phyloP scores from a whole-genome alignment of 2,113 vertebrate genomes.

The Pygoscelis adeliae region DNA sequence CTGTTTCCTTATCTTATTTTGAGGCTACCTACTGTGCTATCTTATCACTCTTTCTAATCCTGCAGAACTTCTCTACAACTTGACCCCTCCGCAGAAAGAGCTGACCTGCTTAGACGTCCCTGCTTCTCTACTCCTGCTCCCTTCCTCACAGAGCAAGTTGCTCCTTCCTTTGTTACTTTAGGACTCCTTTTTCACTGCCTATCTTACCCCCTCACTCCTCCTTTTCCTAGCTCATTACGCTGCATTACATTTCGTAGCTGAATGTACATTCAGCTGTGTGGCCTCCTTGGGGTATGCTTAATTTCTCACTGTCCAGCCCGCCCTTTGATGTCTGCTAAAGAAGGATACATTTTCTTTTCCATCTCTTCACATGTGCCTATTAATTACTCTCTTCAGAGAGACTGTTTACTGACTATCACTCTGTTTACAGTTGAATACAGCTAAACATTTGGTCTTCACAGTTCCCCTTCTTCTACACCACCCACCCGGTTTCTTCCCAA shows the following conservation, averaged over 20 bases:
- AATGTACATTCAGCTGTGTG: not conserved
- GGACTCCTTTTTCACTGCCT: not conserved
- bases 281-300: not conserved
- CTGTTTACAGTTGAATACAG: constrained; percentile 59
- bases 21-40: constrained; percentile 42
- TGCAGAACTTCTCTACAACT: constrained; percentile 21
- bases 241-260: not conserved
- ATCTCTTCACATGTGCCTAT: constrained; percentile 68
- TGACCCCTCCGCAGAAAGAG: not conserved
- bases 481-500: constrained; percentile 49
- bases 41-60: constrained; percentile 45
- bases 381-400: constrained; percentile 70
- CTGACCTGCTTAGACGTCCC: constrained; percentile 8
- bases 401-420: constrained; percentile 65
- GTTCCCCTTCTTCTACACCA: constrained; percentile 16
- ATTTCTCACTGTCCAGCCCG: constrained; percentile 51
- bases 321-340: constrained; percentile 66
- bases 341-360: constrained; percentile 63
- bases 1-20: constrained; percentile 35
- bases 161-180: not conserved
- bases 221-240: not conserved
- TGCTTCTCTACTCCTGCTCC: not conserved
- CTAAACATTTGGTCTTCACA: constrained; percentile 70
- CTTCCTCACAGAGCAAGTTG: not conserved
- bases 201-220: not conserved